Conservation (phyloP, 2,113 vertebrate species). For the Thamnophis sirtalis region DNA sequence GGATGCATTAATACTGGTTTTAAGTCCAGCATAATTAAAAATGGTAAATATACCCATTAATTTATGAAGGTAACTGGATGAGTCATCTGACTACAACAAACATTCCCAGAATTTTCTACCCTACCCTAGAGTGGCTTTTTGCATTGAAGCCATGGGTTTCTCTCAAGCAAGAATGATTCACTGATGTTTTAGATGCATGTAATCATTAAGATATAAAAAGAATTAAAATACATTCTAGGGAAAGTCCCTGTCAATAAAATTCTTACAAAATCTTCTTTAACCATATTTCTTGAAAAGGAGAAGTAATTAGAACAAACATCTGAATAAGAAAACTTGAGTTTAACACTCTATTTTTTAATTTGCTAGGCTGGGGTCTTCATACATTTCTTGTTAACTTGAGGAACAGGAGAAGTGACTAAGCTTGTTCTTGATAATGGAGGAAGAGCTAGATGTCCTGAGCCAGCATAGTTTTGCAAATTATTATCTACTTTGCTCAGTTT, state of each 20-base stretch:
- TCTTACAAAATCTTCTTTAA: not conserved
- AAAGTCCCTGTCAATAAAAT: not conserved
- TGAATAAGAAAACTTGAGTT: not conserved
- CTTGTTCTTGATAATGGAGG: not conserved
- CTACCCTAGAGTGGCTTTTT: conserved; percentile 20
- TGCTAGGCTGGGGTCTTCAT: not conserved
- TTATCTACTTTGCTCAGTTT: not conserved
- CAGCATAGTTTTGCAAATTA: not conserved
- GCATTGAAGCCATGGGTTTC: conserved; percentile 23
- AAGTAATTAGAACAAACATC: not conserved
- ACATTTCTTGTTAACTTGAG: not conserved
- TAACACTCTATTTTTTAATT: not conserved
- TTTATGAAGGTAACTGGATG: conserved; percentile 18
- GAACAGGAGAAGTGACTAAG: not conserved
- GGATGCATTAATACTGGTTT: not conserved
- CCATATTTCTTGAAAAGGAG: not conserved
- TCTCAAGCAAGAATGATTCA: conserved; percentile 1
- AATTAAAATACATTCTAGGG: not conserved
- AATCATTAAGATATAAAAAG: not conserved
- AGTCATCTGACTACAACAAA: conserved; percentile 26
- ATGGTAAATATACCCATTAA: conserved; percentile 10
- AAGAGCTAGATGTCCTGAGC: not conserved
- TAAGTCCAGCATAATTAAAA: not conserved
- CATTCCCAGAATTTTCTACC: not conserved
- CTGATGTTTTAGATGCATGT: not conserved